Base-by-base conservation (phyloP, 2,797 vertebrate species). In the Anguilla anguilla region DNA sequence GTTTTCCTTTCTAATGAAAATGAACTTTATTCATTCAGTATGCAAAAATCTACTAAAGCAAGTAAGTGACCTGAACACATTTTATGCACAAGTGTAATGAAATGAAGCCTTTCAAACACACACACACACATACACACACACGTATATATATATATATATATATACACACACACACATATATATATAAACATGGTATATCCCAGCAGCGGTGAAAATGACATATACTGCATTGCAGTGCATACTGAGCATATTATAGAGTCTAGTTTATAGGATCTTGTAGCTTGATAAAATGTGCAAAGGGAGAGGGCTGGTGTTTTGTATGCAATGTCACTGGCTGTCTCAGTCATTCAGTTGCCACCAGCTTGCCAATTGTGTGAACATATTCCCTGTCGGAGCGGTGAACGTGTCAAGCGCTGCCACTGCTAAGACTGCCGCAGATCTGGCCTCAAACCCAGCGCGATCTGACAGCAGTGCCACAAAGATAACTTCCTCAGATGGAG, bases 401-500 rank as follows among this genome's bases (percentile, higher is more conserved):
- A 97, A 97, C 96, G 97, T 97, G 96, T 98, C 97, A 97, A 96
- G 95, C 96, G 92, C 96, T 97, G 97, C 97, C 97, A 96, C 96
- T 96, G 96, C 95, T 94, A 94, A 96, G 96, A 95, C 95, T 96
- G 96, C 96, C 95, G 95, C 93, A 96, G 94, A 94, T 94, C 95
- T 96, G 93, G 90, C 92, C 67, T 91, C 94, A 97, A 92, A 95
- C 95, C 92, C 96, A 96, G 95, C 81, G 94, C 96, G 95, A 97
- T 97, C 97, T 98, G 98, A 99, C 98, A 99, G 97, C 94, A 94
- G 96, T 97, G 98, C 97, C 98, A 98, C 96, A 97, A 96, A 95
- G 97, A 99, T 99, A 96, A 97, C 95, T 94, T 96, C 95, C 95
- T 98, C 96, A 96, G 94, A 95, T 95, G 94, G 90, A 92, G 94